Evolutionary conservation across 2,888 invertebrate genomes (phyloP).

Genomic region (Caenorhabditis sp.): DNA sequence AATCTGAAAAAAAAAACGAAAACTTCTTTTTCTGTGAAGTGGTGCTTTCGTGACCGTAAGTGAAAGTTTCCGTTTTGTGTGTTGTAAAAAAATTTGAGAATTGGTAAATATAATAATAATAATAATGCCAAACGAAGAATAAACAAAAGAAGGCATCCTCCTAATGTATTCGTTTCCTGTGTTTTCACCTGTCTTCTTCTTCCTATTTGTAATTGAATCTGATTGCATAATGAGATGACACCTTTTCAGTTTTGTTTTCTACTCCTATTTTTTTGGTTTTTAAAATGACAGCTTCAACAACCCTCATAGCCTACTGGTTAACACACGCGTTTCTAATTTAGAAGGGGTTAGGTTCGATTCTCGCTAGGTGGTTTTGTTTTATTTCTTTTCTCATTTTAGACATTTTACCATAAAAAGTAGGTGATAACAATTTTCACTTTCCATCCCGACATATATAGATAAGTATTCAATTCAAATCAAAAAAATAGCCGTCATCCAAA

Average conservation of each 20-base stretch:
- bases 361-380: not conserved
- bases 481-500: not conserved
- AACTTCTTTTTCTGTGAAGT: not conserved
- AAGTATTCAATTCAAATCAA: not conserved
- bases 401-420: not conserved
- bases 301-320: too few relatives aligned
- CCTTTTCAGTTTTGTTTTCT: not conserved
- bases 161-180: not conserved
- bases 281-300: not conserved
- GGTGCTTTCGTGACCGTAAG: not conserved
- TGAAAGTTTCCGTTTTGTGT: not conserved
- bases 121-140: not conserved
- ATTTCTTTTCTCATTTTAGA: not conserved
- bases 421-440: slow-evolving; percentile 3
- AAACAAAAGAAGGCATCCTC: not conserved
- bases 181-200: not conserved
- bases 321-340: too few relatives aligned
- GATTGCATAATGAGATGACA: not conserved
- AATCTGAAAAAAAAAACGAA: slow-evolving; percentile 46
- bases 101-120: not conserved
- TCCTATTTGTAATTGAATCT: not conserved
- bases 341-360: too few relatives aligned
- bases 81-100: not conserved
- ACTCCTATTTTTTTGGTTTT: not conserved
- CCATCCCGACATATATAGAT: not conserved